Evolutionary conservation across 2,113 vertebrate genomes (phyloP).

Genomic region (Trinectes maculatus): DNA sequence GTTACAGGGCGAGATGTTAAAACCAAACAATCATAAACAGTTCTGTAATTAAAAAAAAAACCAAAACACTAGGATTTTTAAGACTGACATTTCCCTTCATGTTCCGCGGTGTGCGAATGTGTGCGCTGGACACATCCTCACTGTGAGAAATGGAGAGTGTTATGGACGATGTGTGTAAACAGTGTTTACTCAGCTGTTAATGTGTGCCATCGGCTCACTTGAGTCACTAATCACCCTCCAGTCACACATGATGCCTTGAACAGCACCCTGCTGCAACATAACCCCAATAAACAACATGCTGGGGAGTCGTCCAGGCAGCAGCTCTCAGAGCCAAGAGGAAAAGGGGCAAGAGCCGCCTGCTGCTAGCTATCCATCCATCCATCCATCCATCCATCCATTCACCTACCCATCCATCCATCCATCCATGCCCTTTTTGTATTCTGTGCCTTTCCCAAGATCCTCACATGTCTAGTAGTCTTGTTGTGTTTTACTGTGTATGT

Average conservation of each 20-base stretch:
- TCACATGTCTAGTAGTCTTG: no score
- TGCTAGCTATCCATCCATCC: no score
- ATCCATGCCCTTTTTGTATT: no score
- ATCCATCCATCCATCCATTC: no score
- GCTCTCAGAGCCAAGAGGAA: no score
- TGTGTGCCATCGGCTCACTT: constrained; percentile 42
- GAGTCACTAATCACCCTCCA: constrained; percentile 59
- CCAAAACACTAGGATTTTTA: neutral
- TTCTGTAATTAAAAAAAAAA: neutral
- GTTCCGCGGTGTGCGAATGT: neutral
- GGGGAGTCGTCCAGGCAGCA: constrained; percentile 48
- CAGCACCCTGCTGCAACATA: constrained; percentile 64
- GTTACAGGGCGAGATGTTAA: neutral
- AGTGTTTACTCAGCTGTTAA: constrained; percentile 62
- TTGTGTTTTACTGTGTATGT: neutral
- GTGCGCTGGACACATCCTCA: neutral
- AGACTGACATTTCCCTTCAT: neutral
- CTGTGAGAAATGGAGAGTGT: neutral
- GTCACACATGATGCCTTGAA: constrained; percentile 58
- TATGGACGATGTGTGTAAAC: constrained; percentile 31
- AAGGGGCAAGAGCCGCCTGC: no score
- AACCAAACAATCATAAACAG: neutral
- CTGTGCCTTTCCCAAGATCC: no score
- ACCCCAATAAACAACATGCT: constrained; percentile 48
- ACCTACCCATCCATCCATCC: no score